Base-by-base conservation (phyloP, 2,113 vertebrate genomes). In the Xenopus laevis region DNA sequence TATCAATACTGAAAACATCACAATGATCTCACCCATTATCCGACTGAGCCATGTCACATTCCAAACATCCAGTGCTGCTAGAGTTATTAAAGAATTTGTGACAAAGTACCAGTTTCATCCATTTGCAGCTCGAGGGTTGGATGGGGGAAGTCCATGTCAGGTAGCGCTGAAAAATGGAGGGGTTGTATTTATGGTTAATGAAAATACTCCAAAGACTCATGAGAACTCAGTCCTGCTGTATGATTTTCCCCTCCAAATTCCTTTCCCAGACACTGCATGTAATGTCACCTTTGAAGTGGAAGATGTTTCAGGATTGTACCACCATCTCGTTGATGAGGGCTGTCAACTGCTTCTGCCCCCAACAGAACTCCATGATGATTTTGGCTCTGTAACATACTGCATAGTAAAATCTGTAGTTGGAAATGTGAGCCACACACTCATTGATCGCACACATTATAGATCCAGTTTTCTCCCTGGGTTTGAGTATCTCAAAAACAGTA, bases 241-340 rank as follows among this genome's bases (percentile, higher is more conserved):
- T 16, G 4, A 40, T 12, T 23, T 15, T 20, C 18, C 76, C 0
- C 55, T 55, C 15, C 53, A 63, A 13, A 12, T 57, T 1, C 47
- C 65, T 5, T 69, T 65, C 16, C 66, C 46, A 74, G 89, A 96
- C 53, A 95, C 93, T 0, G 97, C 92, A 13, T 91, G 91, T 72
- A 98, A 98, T 0, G 78, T 98, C 81, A 97, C 95, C 75, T 97
- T 98, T 0, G 94, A 98, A 69, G 95, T 96, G 73, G 86, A 89
- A 0, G 85, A 97, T 0, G 90, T 92, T 11, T 83, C 81, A 0
- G 83, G 79, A 20, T 86, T 91, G 46, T 88, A 88, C 80, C 69
- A 46, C 15, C 80, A 4, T 16, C 87, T 99, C 11, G 81, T 79
- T 8, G 74, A 81, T 0, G 77, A 44, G 53, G 96, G 95, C 15